A percentile compares a stretch with the other conserved stretches of the same genome.
These are phyloP conservation scores for Andrena haemorrhoa DNA, from an alignment of 2,888 invertebrate genomes.

Conservation along the genomic window DNA sequence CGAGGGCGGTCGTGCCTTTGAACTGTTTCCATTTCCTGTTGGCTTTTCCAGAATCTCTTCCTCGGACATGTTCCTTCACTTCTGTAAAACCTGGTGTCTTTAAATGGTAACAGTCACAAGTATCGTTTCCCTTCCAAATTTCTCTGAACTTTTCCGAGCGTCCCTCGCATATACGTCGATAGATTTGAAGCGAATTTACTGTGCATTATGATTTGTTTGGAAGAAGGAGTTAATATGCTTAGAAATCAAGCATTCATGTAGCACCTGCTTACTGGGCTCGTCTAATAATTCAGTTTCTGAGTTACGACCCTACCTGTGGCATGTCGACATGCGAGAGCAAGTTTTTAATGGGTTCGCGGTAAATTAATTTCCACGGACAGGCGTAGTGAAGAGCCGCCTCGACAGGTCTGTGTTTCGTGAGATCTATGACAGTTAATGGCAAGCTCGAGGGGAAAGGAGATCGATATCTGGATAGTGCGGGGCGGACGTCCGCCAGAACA, in stretches of 20 bases:
- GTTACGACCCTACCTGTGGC: not conserved
- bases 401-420: slow-evolving; percentile 57
- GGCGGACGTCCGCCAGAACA: slow-evolving; percentile 56
- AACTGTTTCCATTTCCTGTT: slow-evolving; percentile 60
- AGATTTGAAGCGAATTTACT: too few relatives aligned
- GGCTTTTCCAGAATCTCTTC: slow-evolving; percentile 48
- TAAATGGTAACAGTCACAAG: not conserved
- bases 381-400: slow-evolving; percentile 15
- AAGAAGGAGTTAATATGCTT: too few relatives aligned
- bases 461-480: slow-evolving; percentile 59
- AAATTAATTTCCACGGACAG: slow-evolving; percentile 43
- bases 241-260: too few relatives aligned
- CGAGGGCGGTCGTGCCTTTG: slow-evolving; percentile 63
- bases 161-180: too few relatives aligned
- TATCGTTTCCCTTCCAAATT: too few relatives aligned
- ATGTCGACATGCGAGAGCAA: not conserved
- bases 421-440: slow-evolving; percentile 59
- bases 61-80: not conserved
- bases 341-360: slow-evolving; percentile 24
- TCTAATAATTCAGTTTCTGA: too few relatives aligned
- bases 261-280: too few relatives aligned
- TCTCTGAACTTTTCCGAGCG: too few relatives aligned
- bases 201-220: too few relatives aligned
- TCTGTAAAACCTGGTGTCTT: not conserved
- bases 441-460: slow-evolving; percentile 47